Evolutionary conservation across 2,888 invertebrate genomes (phyloP), one percentile per base, ranked within the genome.

Genomic region (Microchrysa polita): DNA sequence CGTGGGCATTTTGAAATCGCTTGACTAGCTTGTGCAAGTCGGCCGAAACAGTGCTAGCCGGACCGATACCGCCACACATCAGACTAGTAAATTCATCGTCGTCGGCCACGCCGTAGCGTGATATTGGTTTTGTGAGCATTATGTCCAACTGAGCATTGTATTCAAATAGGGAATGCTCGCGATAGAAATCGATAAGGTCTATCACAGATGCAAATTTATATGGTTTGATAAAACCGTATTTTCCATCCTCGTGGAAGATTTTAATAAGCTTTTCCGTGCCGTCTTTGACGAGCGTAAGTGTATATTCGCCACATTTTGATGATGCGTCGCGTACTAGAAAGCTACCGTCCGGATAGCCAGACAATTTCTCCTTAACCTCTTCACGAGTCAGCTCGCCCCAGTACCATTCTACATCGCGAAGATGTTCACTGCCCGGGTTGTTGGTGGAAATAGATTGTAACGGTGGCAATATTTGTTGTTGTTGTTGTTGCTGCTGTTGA

Each of bases 291-390:
- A 99, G 88, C 4, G 98, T 98, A 75, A 99, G 86, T 16, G 98
- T 99, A 84, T 95, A 99, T 83, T 98, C 98, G 44, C 95, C 96
- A 78, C 92, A 92, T 85, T 95, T 95, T 77, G 93, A 95, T 14
- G 96, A 95, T n/a, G 98, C 97, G 86, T 98, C 95, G 18, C 98
- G 92, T 48, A 99, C 97, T 78, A 98, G 87, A 85, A 98, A 99
- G 61, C 98, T 96, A 20, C 98, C 98, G 86, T 98, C 98, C 59
- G 94, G 92, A 40, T 93, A 92, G 80, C 97, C 95, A 79, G 92
- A 90, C 79, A 98, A 87, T 83, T 95, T 94, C 81, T 95, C 95
- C 82, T 94, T 95, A 0, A 96, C 97, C 82, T 97, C 96, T 83
- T 97, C 97, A 73, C 95, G 90, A 71, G 93, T 93, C 78, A 97